Evolutionary conservation across 2,113 vertebrate genomes (phyloP).

Genomic region (Phalacrocorax pelagicus): DNA sequence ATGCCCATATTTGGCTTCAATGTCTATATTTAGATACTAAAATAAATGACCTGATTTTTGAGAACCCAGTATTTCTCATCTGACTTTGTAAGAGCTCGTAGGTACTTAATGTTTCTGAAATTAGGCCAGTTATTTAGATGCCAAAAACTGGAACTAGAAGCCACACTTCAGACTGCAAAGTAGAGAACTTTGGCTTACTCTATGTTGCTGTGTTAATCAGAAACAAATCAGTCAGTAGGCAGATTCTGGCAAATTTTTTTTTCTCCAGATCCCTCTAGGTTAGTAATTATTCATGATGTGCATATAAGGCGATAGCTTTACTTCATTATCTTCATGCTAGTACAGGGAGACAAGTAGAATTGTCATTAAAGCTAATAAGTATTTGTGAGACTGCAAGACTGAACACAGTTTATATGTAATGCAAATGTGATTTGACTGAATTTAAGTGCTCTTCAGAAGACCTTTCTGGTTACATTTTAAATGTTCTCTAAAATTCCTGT

Average conservation of each 20-base stretch:
- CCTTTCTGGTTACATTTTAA: neutral
- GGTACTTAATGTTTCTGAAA: neutral
- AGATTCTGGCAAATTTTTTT: neutral
- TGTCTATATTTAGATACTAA: neutral
- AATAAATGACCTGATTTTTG: constrained; percentile 27
- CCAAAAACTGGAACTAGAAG: neutral
- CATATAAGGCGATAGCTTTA: neutral
- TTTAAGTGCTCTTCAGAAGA: neutral
- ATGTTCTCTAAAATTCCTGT: neutral
- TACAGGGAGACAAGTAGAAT: neutral
- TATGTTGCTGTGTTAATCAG: neutral
- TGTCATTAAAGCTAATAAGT: neutral
- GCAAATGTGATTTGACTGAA: neutral
- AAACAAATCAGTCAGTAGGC: neutral
- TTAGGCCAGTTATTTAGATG: neutral
- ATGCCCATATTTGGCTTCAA: neutral
- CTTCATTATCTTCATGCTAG: neutral
- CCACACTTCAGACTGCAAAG: neutral
- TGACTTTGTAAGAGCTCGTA: neutral
- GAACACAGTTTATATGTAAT: neutral
- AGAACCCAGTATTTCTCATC: neutral
- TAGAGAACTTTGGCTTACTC: neutral
- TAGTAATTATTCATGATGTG: neutral
- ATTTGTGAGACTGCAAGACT: neutral
- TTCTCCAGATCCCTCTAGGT: neutral